Evolutionary conservation across 2,888 invertebrate species (phyloP), one percentile per base, ranked within the genome.

Genomic region (Baccha elongata): DNA sequence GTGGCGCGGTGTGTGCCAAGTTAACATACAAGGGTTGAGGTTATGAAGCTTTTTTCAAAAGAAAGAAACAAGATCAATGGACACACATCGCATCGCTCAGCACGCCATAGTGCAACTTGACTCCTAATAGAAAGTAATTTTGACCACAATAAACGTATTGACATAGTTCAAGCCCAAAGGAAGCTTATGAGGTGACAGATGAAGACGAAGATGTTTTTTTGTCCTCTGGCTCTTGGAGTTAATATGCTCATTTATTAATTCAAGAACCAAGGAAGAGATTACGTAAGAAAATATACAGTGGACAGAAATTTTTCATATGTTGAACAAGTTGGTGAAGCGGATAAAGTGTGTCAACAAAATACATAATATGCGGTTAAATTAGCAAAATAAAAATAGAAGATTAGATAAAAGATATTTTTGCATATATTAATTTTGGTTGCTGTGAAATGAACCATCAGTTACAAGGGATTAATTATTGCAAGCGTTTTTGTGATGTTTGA

Each of bases 111-210:
- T 19, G 19, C 35, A 21, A 21, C 7, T 53, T 35, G 37, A 21
- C 35, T 21, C 19, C 10, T 13, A 55, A 19, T 37, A 37, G 53
- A 55, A 55, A 55, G 37, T 55, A 37, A 29, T 2, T 17, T 17
- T 35, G 35, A 4, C 35, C 35, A 11, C 35, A 35, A 1, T 8
- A 35, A 15, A 11, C 10, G 52, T 52, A 2, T 52, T 52, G 17
- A 26, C 10, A 10, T 3, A 15, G 8, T 15, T 26, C 13, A 10
- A 15, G 8, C 10, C 15, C 13, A 10, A 23, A 26, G 26, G 13
- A 11, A 23, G 48, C n/a, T 26, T 23, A 7, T 26, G 26, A 5
- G 26, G 26, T 50, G 26, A 26, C 8, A 10, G 23, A 23, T 5
- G 23, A 23, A 32, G 8, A 32, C 1, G 29, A 32, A 32, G 29